These are phyloP conservation scores for Onchidella celtica DNA, from an alignment of 2,888 invertebrate genomes.

Conservation along the genomic window DNA sequence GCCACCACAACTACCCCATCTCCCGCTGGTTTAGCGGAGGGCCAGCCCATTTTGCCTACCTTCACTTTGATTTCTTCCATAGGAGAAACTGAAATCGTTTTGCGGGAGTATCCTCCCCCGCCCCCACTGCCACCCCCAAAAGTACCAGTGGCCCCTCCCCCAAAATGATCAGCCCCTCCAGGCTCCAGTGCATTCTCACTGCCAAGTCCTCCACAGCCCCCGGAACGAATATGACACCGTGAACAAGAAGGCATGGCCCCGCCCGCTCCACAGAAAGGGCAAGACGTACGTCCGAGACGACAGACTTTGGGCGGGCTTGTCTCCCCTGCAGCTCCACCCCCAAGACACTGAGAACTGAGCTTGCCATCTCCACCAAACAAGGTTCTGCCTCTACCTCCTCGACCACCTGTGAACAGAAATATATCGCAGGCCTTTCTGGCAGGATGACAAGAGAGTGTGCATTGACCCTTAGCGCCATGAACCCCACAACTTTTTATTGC, in stretches of 20 bases:
- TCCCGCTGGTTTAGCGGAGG: slow-evolving; percentile 50
- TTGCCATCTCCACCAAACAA: slow-evolving; percentile 52
- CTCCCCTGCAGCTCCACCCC: slow-evolving; percentile 56
- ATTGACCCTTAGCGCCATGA: not conserved
- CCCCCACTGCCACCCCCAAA: slow-evolving; percentile 55
- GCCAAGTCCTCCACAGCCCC: slow-evolving; percentile 48
- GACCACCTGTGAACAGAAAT: slow-evolving; percentile 47
- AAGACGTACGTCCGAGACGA: slow-evolving; percentile 45
- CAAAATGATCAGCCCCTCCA: slow-evolving; percentile 53
- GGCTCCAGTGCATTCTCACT: slow-evolving; percentile 46
- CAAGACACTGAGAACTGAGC: slow-evolving; percentile 46
- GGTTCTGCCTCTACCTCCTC: slow-evolving; percentile 50
- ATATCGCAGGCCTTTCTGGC: not conserved
- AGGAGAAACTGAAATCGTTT: slow-evolving; percentile 46
- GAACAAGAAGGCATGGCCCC: slow-evolving; percentile 48
- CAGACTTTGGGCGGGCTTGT: slow-evolving; percentile 37
- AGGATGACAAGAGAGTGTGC: too few relatives aligned
- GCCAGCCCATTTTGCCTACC: slow-evolving; percentile 51
- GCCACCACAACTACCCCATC: slow-evolving; percentile 55
- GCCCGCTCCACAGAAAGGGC: slow-evolving; percentile 56
- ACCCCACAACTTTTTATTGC: not conserved
- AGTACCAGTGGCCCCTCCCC: slow-evolving; percentile 54
- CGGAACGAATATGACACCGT: slow-evolving; percentile 27
- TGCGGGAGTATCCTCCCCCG: slow-evolving; percentile 55
- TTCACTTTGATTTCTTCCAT: slow-evolving; percentile 46